Conservation (phyloP, 2,888 invertebrate genomes). For the Camptogramma bilineatum region DNA sequence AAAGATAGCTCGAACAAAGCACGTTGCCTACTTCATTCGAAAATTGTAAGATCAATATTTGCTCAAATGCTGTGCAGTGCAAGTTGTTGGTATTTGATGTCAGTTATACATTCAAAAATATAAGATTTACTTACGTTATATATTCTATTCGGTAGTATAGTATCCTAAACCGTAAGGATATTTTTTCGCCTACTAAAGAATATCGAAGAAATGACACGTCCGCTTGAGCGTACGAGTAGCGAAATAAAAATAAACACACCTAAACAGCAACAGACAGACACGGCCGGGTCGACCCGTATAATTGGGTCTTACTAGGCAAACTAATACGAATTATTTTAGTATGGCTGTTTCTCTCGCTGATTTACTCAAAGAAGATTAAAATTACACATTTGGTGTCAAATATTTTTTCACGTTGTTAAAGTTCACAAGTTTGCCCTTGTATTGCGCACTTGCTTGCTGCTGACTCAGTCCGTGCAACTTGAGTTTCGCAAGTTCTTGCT, state of each 20-base stretch:
- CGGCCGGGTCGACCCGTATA: conserved; percentile 18
- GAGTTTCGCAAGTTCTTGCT: conserved; percentile 63
- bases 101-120: conserved; percentile 1
- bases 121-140: conserved; percentile 3
- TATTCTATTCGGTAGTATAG: conserved; percentile 22
- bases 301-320: conserved; percentile 41
- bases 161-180: conserved; percentile 30
- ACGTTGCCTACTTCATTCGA: conserved; percentile 30
- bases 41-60: conserved; percentile 45
- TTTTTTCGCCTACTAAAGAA: conserved; percentile 62
- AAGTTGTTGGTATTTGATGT: conserved; percentile 4
- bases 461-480: conserved; percentile 60
- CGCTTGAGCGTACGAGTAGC: conserved; percentile 65
- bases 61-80: conserved; percentile 31
- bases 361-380: neutral
- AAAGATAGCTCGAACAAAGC: conserved; percentile 50
- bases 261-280: conserved; percentile 42
- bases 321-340: conserved; percentile 19
- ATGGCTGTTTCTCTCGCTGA: neutral
- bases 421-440: conserved; percentile 44
- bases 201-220: conserved; percentile 65
- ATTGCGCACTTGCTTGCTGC: conserved; percentile 57
- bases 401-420: conserved; percentile 45
- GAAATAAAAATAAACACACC: conserved; percentile 70
- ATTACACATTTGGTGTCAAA: conserved; percentile 27